Base-by-base conservation (phyloP, 2,888 invertebrate species). In the Gari tellinella region DNA sequence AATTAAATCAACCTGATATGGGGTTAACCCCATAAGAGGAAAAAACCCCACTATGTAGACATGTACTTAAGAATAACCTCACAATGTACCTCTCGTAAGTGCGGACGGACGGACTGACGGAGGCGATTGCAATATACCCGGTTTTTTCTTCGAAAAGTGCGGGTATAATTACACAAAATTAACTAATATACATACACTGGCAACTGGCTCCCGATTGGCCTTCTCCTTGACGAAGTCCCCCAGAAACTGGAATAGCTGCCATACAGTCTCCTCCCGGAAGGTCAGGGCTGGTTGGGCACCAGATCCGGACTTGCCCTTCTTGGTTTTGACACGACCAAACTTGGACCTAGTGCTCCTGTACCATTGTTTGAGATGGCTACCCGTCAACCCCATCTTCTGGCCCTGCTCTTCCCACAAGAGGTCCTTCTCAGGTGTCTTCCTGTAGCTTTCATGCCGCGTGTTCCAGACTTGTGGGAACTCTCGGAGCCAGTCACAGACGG, bases 171-270 rank as follows among this genome's bases (percentile, higher is more conserved):
- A n/a, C n/a, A 40, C 40, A 40, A 40, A 40, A 40, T 40, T 14
- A 40, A 40, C 40, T 40, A 40, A 40, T 40, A 40, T 40, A 40
- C 40, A 40, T 40, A 40, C 40, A 40, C 40, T 40, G 40, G 40
- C 40, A 40, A 40, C 40, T 40, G 40, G 40, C 40, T 40, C 40
- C 40, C 40, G 40, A 40, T 40, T 40, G 40, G 40, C 40, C 40
- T 40, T 40, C 40, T 40, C 40, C 40, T 40, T 40, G 40, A 40
- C 40, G 40, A 40, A 40, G 40, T 40, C 40, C 40, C 40, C 40
- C 40, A 40, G 40, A 40, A 40, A 40, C 40, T 40, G 40, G 40
- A 40, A 40, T 40, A 40, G 40, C 40, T 40, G 40, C 40, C 40
- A 40, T 40, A 40, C 40, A 40, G 40, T 40, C 40, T 40, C 14